phyloP scores from a whole-genome alignment of 2,797 vertebrate genomes.

The Cirrhinus molitorella region DNA sequence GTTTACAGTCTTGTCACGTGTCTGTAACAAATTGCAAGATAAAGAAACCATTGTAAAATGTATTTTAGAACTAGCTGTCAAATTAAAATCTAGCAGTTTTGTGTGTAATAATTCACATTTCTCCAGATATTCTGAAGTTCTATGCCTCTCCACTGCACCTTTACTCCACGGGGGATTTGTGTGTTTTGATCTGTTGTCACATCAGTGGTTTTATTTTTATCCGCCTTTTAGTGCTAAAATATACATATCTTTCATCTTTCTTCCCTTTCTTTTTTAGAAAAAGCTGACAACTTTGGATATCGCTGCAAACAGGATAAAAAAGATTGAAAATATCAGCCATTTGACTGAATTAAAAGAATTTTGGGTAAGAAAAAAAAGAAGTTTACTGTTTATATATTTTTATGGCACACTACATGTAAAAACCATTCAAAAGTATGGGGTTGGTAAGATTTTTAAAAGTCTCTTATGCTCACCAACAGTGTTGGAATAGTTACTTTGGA shows the following conservation, averaged over 20 bases:
- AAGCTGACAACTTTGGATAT: conserved; percentile 98
- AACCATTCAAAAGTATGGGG: background rate
- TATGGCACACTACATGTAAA: background rate
- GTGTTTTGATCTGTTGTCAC: conserved; percentile 25
- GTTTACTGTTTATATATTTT: background rate
- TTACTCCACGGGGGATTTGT: conserved; percentile 1
- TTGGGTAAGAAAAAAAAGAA: conserved; percentile 84
- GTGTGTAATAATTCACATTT: background rate
- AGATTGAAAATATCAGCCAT: conserved; percentile 96
- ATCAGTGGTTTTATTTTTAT: conserved; percentile 23
- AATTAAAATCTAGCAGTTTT: background rate
- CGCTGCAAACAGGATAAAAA: conserved; percentile 95
- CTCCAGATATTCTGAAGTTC: background rate
- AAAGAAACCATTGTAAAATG: background rate
- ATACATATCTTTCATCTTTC: conserved; percentile 6
- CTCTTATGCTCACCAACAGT: background rate
- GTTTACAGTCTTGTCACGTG: background rate
- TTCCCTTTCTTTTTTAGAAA: conserved; percentile 80
- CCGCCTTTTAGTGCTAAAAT: background rate
- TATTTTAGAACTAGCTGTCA: background rate
- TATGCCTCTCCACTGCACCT: background rate
- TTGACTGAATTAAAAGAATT: conserved; percentile 96
- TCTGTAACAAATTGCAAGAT: background rate
- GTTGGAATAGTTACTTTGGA: too few species aligned
- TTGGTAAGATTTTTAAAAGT: background rate